Conservation (phyloP, 2,113 vertebrate genomes). For the Microtus montanus region DNA sequence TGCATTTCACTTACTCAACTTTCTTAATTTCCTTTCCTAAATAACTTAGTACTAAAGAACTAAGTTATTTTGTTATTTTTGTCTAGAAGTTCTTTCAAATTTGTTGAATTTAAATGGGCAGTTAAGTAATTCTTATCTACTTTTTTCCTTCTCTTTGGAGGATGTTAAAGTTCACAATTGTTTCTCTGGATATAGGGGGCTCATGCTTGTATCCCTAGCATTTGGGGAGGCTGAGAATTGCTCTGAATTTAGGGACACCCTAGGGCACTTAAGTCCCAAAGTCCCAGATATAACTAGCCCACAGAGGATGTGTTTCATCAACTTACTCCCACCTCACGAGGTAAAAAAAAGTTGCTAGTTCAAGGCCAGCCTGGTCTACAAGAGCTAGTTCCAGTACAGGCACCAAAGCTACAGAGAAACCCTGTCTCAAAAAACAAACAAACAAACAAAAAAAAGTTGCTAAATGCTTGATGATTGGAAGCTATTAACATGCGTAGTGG, state of each 20-base stretch:
- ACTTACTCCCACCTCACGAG: too few relatives aligned
- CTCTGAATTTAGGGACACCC: background rate
- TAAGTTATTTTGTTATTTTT: slow-evolving; percentile 24
- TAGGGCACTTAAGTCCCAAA: background rate
- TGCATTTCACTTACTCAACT: background rate
- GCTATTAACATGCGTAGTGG: background rate
- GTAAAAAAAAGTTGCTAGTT: background rate
- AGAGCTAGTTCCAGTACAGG: too few relatives aligned
- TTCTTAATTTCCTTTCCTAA: slow-evolving; percentile 4
- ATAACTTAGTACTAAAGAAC: slow-evolving; percentile 9
- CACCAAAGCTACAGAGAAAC: too few relatives aligned
- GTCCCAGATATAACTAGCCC: background rate
- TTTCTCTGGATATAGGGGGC: background rate
- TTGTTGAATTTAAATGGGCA: background rate
- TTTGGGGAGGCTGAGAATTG: background rate
- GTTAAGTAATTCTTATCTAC: background rate
- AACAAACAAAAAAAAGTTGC: background rate
- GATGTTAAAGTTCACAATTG: slow-evolving; percentile 30
- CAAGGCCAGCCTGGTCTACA: too few relatives aligned
- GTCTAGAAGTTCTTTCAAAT: slow-evolving; percentile 24
- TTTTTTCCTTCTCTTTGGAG: background rate
- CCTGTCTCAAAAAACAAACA: too few relatives aligned
- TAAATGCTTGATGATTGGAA: background rate
- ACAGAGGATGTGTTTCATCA: background rate
- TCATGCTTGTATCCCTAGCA: background rate